A percentile compares a stretch with the other conserved stretches of the same genome.
phyloP scores from a whole-genome alignment of 2,888 invertebrate species.

The Dolomedes plantarius region DNA sequence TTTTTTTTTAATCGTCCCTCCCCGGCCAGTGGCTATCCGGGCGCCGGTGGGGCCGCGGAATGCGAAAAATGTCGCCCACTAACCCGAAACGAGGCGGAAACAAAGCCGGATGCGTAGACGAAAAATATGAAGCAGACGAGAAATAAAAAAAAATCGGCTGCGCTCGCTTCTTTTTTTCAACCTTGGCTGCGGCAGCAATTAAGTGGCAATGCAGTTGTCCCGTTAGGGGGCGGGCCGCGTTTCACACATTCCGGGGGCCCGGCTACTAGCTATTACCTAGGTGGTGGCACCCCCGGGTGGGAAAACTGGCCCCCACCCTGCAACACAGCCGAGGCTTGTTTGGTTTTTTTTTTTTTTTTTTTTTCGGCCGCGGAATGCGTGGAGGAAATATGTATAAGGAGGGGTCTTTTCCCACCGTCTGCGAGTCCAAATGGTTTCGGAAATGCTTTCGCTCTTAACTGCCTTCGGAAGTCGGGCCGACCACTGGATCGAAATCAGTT shows the following conservation, averaged over 20 bases:
- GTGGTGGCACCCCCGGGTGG: constrained; percentile 5
- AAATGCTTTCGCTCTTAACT: too few relatives aligned
- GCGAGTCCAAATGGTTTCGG: too few relatives aligned
- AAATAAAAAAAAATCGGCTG: too few relatives aligned
- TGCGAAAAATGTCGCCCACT: constrained; percentile 44
- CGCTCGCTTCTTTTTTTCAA: constrained; percentile 15
- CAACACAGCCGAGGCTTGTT: background rate
- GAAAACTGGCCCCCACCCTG: background rate
- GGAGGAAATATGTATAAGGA: too few relatives aligned
- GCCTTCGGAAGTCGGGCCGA: too few relatives aligned
- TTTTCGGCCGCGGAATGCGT: background rate
- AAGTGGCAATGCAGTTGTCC: constrained; percentile 2
- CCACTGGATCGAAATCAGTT: too few relatives aligned
- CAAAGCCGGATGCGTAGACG: constrained; percentile 59
- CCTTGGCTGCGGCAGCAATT: constrained; percentile 5
- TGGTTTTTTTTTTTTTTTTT: background rate
- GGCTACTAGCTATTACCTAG: constrained; percentile 9
- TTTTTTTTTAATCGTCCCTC: too few relatives aligned
- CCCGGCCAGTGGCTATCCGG: background rate
- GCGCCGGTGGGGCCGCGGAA: constrained; percentile 23
- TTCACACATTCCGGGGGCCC: constrained; percentile 11
- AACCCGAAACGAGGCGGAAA: constrained; percentile 39
- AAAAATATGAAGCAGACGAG: background rate
- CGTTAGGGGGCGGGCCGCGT: background rate
- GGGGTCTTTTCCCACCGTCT: too few relatives aligned